These are phyloP conservation scores for Odontesthes bonariensis DNA, from an alignment of 2,113 vertebrate species.

Conservation along the genomic window DNA sequence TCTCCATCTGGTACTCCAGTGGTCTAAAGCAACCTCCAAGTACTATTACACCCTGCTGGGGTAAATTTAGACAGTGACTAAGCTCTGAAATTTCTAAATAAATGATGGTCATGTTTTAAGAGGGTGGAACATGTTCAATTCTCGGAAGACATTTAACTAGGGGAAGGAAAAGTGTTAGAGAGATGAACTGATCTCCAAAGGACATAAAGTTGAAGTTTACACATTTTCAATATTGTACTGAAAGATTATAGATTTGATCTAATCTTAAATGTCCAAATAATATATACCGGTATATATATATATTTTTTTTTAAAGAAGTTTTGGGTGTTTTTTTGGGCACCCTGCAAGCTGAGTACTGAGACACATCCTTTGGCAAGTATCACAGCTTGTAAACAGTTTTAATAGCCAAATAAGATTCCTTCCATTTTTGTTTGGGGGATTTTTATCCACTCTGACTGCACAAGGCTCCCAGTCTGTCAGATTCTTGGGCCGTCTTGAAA, in stretches of 20 bases:
- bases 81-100: slow-evolving; percentile 22
- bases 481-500: neutral
- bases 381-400: neutral
- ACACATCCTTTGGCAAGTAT: neutral
- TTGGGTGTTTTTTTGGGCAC: neutral
- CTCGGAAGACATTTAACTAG: neutral
- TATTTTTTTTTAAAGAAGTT: too few relatives aligned
- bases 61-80: slow-evolving; percentile 55
- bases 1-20: slow-evolving; percentile 23
- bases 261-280: neutral
- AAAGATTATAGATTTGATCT: too few relatives aligned
- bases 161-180: neutral
- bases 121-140: slow-evolving; percentile 11
- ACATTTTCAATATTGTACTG: neutral
- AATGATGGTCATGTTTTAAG: slow-evolving; percentile 15
- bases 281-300: too few relatives aligned
- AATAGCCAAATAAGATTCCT: neutral
- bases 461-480: slow-evolving; percentile 7
- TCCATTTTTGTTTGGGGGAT: neutral
- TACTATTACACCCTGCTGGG: slow-evolving; percentile 3
- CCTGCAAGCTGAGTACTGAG: neutral
- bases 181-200: too few relatives aligned
- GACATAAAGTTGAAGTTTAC: neutral
- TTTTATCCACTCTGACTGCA: neutral
- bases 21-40: slow-evolving; percentile 52